Evolutionary conservation across 2,113 vertebrate genomes (phyloP).

Genomic region (Cochlearius cochlearius): DNA sequence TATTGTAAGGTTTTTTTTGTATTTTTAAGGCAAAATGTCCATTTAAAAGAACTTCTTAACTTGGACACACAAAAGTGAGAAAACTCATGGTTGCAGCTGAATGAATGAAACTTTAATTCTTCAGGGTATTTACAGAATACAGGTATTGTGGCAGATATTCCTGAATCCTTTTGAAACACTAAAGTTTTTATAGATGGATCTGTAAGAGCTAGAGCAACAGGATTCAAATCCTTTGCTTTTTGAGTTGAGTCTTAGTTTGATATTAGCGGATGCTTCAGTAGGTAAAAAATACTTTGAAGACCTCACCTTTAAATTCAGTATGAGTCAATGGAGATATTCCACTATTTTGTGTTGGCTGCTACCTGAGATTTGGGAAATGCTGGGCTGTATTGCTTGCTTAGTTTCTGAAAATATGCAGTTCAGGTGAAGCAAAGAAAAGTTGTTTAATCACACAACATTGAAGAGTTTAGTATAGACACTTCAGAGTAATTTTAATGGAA

Average conservation of each 20-base stretch:
- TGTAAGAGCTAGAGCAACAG: background rate
- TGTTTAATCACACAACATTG: background rate
- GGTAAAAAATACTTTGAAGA: background rate
- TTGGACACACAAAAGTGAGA: background rate
- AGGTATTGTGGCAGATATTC: background rate
- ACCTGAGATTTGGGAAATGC: background rate
- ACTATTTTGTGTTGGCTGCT: background rate
- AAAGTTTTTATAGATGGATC: background rate
- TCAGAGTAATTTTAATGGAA: background rate
- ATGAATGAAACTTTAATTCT: background rate
- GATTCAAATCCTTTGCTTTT: background rate
- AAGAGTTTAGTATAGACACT: background rate
- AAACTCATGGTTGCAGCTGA: background rate
- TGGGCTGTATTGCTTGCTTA: background rate
- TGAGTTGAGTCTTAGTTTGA: background rate
- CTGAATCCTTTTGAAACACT: background rate
- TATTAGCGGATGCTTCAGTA: background rate
- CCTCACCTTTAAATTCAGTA: background rate
- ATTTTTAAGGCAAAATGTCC: background rate
- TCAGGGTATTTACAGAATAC: background rate
- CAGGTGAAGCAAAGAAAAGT: background rate
- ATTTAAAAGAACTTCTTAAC: background rate
- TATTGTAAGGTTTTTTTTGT: background rate
- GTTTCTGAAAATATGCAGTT: background rate
- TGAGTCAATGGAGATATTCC: background rate